These are phyloP conservation scores for Crepidodera aurea DNA, from an alignment of 2,888 invertebrate genomes.

Conservation along the genomic window DNA sequence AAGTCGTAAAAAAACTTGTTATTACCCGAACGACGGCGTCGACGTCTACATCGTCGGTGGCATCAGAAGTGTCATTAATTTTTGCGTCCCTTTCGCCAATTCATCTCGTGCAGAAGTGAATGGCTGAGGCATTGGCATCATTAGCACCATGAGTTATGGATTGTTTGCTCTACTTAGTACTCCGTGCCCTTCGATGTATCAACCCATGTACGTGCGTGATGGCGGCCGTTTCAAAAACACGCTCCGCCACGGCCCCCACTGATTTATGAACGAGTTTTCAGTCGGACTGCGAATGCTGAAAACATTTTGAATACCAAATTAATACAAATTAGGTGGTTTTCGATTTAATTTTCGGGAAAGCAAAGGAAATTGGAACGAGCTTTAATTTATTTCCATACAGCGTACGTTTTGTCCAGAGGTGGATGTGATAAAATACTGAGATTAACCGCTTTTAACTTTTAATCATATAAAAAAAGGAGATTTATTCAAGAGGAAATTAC, in stretches of 20 bases:
- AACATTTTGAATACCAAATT: slow-evolving; percentile 32
- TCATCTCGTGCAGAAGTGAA: slow-evolving; percentile 58
- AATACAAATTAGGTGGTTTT: slow-evolving; percentile 25
- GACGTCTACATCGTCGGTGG: too few relatives aligned
- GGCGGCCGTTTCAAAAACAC: slow-evolving; percentile 40
- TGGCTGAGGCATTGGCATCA: slow-evolving; percentile 60
- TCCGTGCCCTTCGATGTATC: slow-evolving; percentile 51
- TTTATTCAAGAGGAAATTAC: too few relatives aligned
- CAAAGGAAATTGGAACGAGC: slow-evolving; percentile 6
- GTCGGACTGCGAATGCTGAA: slow-evolving; percentile 23
- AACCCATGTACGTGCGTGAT: slow-evolving; percentile 44
- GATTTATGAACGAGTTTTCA: slow-evolving; percentile 32
- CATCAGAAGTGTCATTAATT: slow-evolving; percentile 56
- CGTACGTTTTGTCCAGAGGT: not conserved
- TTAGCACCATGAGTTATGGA: slow-evolving; percentile 62
- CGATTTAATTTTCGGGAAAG: slow-evolving; percentile 14
- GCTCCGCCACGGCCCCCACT: slow-evolving; percentile 18
- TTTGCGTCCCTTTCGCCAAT: slow-evolving; percentile 53
- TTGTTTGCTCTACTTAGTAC: slow-evolving; percentile 55
- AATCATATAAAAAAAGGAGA: not conserved
- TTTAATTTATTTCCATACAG: slow-evolving; percentile 12
- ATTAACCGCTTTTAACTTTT: not conserved
- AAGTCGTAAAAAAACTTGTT: too few relatives aligned
- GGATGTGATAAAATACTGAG: not conserved
- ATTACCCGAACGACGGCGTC: too few relatives aligned